These are phyloP conservation scores for Ypsolopha sequella DNA, from an alignment of 2,888 invertebrate species.

Conservation along the genomic window DNA sequence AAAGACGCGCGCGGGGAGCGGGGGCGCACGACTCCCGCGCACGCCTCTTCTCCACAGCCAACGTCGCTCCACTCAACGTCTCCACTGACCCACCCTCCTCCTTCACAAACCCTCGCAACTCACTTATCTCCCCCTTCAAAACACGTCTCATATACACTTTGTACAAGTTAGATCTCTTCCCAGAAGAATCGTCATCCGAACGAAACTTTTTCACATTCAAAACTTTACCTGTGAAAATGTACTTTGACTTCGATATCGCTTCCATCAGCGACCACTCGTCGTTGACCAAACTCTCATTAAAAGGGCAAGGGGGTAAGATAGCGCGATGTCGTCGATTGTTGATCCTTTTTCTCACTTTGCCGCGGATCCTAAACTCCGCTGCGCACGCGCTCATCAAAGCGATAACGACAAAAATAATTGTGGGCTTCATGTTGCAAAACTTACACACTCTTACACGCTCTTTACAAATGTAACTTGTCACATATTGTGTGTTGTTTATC, in stretches of 20 bases:
- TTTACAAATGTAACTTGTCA: slow-evolving; percentile 56
- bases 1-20: slow-evolving; percentile 53
- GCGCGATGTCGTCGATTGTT: slow-evolving; percentile 50
- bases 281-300: slow-evolving; percentile 63
- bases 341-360: slow-evolving; percentile 60
- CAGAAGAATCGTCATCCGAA: slow-evolving; percentile 27
- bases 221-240: slow-evolving; percentile 66
- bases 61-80: slow-evolving; percentile 47
- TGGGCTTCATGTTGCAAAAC: slow-evolving; percentile 51
- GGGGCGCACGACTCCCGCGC: slow-evolving; percentile 52
- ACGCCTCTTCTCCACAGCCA: slow-evolving; percentile 43
- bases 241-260: slow-evolving; percentile 61
- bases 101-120: slow-evolving; percentile 44
- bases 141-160: slow-evolving; percentile 56
- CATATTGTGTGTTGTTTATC: slow-evolving; percentile 62
- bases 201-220: slow-evolving; percentile 53
- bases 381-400: slow-evolving; percentile 47
- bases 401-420: slow-evolving; percentile 58
- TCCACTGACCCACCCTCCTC: slow-evolving; percentile 37
- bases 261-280: slow-evolving; percentile 64
- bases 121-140: slow-evolving; percentile 55
- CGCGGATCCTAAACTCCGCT: slow-evolving; percentile 57
- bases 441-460: slow-evolving; percentile 41
- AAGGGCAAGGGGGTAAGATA: slow-evolving; percentile 52
- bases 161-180: slow-evolving; percentile 53